These are phyloP conservation scores for Lucilia cuprina DNA, from an alignment of 1,140 invertebrate genomes.

Conservation along the genomic window DNA sequence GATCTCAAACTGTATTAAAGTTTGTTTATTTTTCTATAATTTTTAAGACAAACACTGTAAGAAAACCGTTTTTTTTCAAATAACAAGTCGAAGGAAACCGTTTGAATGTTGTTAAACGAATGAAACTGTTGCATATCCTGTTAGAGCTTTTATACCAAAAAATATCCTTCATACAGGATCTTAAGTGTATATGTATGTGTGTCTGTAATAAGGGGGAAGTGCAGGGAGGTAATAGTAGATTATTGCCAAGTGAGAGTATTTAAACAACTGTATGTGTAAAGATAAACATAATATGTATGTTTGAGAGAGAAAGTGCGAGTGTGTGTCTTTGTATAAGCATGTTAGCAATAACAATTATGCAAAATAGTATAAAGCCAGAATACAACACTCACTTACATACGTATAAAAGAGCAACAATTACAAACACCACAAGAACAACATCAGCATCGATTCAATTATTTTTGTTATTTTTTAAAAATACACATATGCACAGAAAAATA, in stretches of 20 bases:
- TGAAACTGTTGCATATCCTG: slow-evolving; percentile 36
- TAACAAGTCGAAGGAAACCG: neutral
- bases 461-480: too few relatives aligned
- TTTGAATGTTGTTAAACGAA: slow-evolving; percentile 16
- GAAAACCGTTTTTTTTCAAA: neutral
- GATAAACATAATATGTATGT: neutral
- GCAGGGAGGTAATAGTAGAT: too few relatives aligned
- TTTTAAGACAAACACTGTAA: too few relatives aligned
- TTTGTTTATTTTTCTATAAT: too few relatives aligned
- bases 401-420: too few relatives aligned
- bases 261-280: neutral
- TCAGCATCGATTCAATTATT: too few relatives aligned
- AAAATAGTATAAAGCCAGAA: slow-evolving; percentile 12
- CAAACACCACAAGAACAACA: too few relatives aligned
- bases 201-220: neutral
- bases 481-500: too few relatives aligned
- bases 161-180: slow-evolving; percentile 16
- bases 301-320: neutral
- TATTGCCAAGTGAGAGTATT: neutral
- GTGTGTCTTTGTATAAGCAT: slow-evolving; percentile 1
- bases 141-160: slow-evolving; percentile 33
- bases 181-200: neutral
- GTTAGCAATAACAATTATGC: slow-evolving; percentile 31
- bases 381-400: neutral
- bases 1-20: neutral